These are phyloP conservation scores for Grallaria varia DNA, from an alignment of 2,113 vertebrate genomes.

Conservation along the genomic window DNA sequence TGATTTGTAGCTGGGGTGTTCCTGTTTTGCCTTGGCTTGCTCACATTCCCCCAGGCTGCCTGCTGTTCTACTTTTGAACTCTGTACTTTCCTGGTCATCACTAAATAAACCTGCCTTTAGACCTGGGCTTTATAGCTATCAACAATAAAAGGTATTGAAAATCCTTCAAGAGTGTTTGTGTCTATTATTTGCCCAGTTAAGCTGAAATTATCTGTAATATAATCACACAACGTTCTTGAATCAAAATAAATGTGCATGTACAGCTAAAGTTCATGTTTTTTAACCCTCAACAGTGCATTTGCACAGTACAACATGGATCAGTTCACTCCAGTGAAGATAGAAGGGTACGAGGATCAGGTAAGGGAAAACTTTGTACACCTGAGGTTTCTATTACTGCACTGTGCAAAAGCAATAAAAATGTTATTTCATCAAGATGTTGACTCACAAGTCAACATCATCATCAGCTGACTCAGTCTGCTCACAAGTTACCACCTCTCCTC, in stretches of 20 bases:
- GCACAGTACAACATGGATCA: conserved; percentile 98
- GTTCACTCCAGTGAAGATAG: conserved; percentile 90
- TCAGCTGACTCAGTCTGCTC: not conserved
- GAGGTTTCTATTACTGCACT: not conserved
- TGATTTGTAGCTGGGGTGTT: not conserved
- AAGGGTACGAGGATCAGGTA: conserved; percentile 89
- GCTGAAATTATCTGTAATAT: not conserved
- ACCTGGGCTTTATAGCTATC: not conserved
- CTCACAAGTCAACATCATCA: not conserved
- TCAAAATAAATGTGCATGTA: not conserved
- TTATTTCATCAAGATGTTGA: not conserved
- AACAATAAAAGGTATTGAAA: not conserved
- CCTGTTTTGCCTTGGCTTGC: conserved; percentile 11
- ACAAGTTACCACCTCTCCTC: not conserved
- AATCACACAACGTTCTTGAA: not conserved
- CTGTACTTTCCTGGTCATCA: not conserved
- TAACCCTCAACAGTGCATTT: conserved; percentile 83
- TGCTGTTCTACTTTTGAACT: conserved; percentile 36
- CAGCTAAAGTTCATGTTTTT: not conserved
- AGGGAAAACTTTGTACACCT: not conserved
- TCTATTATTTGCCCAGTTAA: not conserved
- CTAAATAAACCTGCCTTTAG: not conserved
- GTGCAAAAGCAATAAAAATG: not conserved
- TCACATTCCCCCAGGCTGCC: not conserved
- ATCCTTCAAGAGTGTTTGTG: not conserved